These are phyloP conservation scores for Ceratothoa steindachneri DNA, from an alignment of 2,888 invertebrate species.

Conservation along the genomic window DNA sequence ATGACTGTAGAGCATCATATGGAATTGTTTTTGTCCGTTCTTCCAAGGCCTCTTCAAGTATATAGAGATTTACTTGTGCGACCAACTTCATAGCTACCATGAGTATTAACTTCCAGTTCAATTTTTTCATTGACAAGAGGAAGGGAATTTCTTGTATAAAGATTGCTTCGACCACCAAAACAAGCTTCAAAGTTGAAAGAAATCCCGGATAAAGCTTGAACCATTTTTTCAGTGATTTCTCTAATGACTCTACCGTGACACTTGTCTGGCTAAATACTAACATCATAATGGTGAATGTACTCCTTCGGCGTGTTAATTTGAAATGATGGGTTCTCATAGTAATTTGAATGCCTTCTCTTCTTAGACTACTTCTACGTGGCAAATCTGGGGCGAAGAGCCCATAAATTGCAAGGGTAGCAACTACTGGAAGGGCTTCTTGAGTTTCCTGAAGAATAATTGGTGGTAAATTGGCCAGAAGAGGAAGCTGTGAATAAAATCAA, in stretches of 20 bases:
- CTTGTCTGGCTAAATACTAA: conserved; percentile 98
- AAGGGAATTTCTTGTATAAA: conserved; percentile 95
- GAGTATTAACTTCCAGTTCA: conserved; percentile 73
- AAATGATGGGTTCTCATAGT: conserved; percentile 95
- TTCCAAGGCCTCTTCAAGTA: conserved; percentile 94
- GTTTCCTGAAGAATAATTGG: conserved; percentile 39
- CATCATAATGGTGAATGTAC: conserved; percentile 97
- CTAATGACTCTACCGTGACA: conserved; percentile 94
- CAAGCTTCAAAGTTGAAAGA: conserved; percentile 92
- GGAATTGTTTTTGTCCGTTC: conserved; percentile 94
- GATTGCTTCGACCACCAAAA: conserved; percentile 96
- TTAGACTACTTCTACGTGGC: conserved; percentile 85
- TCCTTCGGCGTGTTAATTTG: conserved; percentile 98
- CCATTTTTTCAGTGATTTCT: conserved; percentile 99
- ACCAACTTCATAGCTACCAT: conserved; percentile 97
- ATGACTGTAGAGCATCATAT: conserved; percentile 88
- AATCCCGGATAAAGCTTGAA: conserved; percentile 92
- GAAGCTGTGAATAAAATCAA: conserved; percentile 50
- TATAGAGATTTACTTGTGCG: conserved; percentile 91
- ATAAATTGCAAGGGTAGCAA: conserved; percentile 35
- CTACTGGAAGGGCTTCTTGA: conserved; percentile 59
- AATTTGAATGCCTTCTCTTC: conserved; percentile 93
- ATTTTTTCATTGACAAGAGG: conserved; percentile 95
- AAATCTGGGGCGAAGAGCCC: conserved; percentile 73
- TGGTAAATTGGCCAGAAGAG: conserved; percentile 36